These are phyloP conservation scores for Tryphoninae sp. DNA, from an alignment of 2,888 invertebrate genomes.

Conservation along the genomic window DNA sequence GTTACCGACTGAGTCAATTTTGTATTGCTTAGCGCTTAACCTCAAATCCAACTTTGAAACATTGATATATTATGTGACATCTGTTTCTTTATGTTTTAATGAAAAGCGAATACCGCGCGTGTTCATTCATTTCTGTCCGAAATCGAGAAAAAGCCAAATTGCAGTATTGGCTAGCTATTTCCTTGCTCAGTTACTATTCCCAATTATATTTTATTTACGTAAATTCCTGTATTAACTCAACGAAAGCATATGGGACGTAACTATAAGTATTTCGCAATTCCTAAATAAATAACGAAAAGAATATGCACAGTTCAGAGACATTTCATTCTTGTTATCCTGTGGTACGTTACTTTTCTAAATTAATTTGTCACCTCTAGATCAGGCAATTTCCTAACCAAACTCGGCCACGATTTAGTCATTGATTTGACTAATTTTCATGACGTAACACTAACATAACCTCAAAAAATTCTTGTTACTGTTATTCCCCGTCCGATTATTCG, in stretches of 20 bases:
- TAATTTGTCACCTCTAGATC: neutral
- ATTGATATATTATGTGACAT: neutral
- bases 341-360: neutral
- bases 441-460: conserved; percentile 59
- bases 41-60: neutral
- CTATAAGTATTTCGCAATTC: too few species aligned
- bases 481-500: conserved; percentile 20
- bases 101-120: neutral
- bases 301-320: too few species aligned
- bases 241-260: too few species aligned
- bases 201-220: neutral
- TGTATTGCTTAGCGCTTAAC: too few species aligned
- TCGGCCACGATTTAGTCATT: conserved; percentile 18
- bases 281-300: too few species aligned
- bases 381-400: neutral
- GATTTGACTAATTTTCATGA: conserved; percentile 54
- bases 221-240: too few species aligned
- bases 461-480: conserved; percentile 40
- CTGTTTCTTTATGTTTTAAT: neutral
- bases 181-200: neutral
- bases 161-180: neutral
- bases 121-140: neutral
- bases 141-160: neutral
- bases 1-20: too few species aligned
- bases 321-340: too few species aligned